Base-by-base conservation (phyloP, 92 coral and sea anemone species). In the Metridium senile region DNA sequence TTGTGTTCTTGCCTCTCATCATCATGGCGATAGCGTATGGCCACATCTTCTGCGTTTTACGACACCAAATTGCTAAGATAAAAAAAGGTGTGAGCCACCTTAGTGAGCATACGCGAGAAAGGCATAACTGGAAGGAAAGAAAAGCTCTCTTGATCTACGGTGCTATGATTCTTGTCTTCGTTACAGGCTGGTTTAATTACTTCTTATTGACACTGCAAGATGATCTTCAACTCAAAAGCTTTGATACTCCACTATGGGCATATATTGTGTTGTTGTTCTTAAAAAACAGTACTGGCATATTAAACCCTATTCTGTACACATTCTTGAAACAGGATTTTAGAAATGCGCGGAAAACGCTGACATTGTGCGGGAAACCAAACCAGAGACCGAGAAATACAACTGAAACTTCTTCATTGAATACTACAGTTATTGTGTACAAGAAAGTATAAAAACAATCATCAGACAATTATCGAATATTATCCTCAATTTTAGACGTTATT, bases 251-350 rank as follows among this genome's bases (percentile, higher is more conserved):
- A 10, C 66, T 80, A 26, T 87, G 95, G 95, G 92, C 85, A 0
- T 72, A 80, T 6, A 22, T 74, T 1, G 25, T 77, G 33, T 70
- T 90, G 17, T 7, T 90, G 30, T 67, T 77, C 46, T 68, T 90
- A 7, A 69, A 82, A 35, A 81, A 81, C 28, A 87, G 87, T 69
- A 84, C 89, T 0, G 87, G 91, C 3, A 81, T 90, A 3, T 75
- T 90, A n/a, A 90, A 90, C 56, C 91, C 94, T 19, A 74, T 90
- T 23, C 71, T 90, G 61, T 90, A 86, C 69, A 86, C 94, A 0
- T 90, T 87, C 62, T 80, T 90, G 51, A 90, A 90, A 46, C 92
- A 86, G 62, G 95, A 90, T 74, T 90, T 90, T 29, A 87, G 71
- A 56, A 84, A 65, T 19, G 95, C 87, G 11, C 66, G 86, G 19